phyloP scores from a whole-genome alignment of 2,113 vertebrate genomes.

The human (Homo sapiens) region GRCh38 chr5:151480001-151480500 shows the following conservation, averaged over 20 bases:
- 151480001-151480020: background rate
- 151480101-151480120: conserved; percentile 26
- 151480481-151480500: background rate
- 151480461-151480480: background rate
- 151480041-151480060: background rate
- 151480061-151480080: background rate
- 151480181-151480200: background rate
- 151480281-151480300: background rate
- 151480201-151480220: conserved; percentile 53
- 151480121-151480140: background rate
- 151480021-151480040: background rate
- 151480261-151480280: background rate
- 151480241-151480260: conserved; percentile 15
- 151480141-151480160: background rate
- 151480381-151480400: background rate
- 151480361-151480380: background rate
- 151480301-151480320: background rate
- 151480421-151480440: background rate
- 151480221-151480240: background rate
- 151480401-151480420: background rate
- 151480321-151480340: conserved; percentile 11
- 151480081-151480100: background rate
- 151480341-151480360: background rate
- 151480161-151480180: background rate
- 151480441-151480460: background rate